Conservation (phyloP, 2,797 vertebrate genomes). For the Rallus crepitans region DNA sequence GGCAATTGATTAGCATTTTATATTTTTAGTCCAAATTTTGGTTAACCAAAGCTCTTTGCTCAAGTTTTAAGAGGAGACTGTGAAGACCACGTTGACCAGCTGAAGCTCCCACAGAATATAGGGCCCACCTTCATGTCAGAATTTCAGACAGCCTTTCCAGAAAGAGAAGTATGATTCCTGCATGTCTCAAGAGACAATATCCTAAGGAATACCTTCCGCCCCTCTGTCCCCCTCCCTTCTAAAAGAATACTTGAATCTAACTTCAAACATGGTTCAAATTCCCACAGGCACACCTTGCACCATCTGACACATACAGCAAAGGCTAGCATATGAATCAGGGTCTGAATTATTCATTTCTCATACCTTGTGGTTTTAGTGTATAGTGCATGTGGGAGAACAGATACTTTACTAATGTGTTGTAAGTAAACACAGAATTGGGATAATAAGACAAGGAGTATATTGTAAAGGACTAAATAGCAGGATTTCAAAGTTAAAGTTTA, state of each 20-base stretch:
- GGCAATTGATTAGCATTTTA: not conserved
- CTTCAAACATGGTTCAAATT: not conserved
- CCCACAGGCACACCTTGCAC: not conserved
- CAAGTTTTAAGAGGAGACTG: not conserved
- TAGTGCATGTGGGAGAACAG: not conserved
- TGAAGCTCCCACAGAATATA: accelerated
- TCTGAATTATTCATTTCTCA: not conserved
- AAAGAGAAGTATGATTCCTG: not conserved
- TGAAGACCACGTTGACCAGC: accelerated
- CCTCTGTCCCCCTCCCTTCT: not conserved
- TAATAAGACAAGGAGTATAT: not conserved
- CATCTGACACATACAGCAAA: not conserved
- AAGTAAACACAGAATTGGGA: not conserved
- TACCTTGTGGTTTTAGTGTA: not conserved
- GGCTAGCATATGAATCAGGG: not conserved
- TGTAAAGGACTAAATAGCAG: not conserved
- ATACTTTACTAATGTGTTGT: not conserved
- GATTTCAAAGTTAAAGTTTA: too few species aligned
- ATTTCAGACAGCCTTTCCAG: not conserved
- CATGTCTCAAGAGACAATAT: not conserved
- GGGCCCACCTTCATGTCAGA: accelerated
- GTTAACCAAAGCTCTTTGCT: not conserved
- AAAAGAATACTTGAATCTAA: not conserved
- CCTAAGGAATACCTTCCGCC: not conserved
- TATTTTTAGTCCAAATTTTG: not conserved